Evolutionary conservation across 2,888 invertebrate genomes (phyloP), one percentile per base, ranked within the genome.

Genomic region (Andrena chrysosceles): DNA sequence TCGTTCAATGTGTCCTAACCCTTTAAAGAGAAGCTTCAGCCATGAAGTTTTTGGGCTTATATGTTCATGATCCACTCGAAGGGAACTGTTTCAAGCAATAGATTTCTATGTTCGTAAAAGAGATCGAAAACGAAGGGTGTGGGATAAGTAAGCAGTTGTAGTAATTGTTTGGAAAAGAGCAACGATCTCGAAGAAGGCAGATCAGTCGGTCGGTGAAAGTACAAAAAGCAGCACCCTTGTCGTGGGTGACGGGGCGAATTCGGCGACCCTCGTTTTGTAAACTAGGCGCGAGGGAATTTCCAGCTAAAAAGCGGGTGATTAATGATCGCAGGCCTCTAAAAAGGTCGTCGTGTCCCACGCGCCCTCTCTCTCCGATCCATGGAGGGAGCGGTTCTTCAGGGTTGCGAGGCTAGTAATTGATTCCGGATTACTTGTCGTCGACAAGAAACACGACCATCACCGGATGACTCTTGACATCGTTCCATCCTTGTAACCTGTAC

Each of bases 221-320:
- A 87, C 77, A 90, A 91, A 88, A 88, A 88, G 81, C 90, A 85
- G 87, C 90, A 89, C 92, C 91, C 89, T 87, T 89, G 90, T 90
- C 89, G 86, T 89, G 88, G 91, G 91, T 93, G 93, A 93, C 93
- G 90, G 89, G 89, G 92, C 93, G 89, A 88, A 92, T 92, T 91
- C 88, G 85, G 86, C 91, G 90, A 92, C 93, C 91, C 92, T 91
- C 91, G 90, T 91, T 91, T 89, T 91, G 92, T 91, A 92, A 93
- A 93, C 91, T 92, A 93, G 92, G 90, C 93, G 91, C 93, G 90
- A 93, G 93, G 93, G 93, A 92, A 92, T 93, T 93, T 91, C 90
- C 81, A 89, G 91, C 91, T 93, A 93, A 93, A 93, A 93, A 93
- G 91, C 92, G 82, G 86, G 91, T 93, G 93, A 93, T 93, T 93